Percentiles rank a stretch among this genome's conserved stretches.
phyloP scores from a whole-genome alignment of 2,888 invertebrate species.

The Watsonalla cultraria region DNA sequence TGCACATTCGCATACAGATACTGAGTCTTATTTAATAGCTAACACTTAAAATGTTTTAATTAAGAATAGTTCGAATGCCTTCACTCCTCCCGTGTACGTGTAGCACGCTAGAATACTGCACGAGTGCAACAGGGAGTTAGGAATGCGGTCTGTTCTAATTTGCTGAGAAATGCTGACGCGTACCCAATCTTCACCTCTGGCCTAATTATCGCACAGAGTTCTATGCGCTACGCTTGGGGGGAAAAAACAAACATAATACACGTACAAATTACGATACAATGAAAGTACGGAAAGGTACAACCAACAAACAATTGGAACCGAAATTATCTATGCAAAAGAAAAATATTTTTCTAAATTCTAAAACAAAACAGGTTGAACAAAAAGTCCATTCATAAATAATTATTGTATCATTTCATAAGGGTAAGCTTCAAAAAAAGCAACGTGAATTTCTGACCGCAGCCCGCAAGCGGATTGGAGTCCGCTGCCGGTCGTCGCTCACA shows the following conservation, averaged over 20 bases:
- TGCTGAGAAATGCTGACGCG: neutral
- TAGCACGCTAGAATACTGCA: too few species aligned
- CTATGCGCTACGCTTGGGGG: neutral
- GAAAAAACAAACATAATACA: too few species aligned
- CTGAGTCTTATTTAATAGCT: too few species aligned
- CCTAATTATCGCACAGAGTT: neutral
- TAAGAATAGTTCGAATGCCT: too few species aligned
- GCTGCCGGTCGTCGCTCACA: neutral
- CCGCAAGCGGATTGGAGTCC: neutral
- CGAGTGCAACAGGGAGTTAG: neutral
- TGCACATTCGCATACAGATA: too few species aligned
- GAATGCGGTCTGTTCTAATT: neutral
- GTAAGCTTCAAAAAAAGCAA: neutral
- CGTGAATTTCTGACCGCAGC: neutral
- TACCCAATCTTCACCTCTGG: too few species aligned
- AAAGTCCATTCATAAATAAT: neutral
- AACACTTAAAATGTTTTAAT: too few species aligned
- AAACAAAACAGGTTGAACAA: neutral
- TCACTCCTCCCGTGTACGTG: too few species aligned
- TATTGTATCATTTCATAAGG: neutral
- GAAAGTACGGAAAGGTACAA: too few species aligned
- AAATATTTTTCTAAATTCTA: neutral
- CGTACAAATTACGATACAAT: too few species aligned
- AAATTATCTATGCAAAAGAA: too few species aligned
- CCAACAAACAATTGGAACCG: too few species aligned